Percentiles rank a stretch among this genome's conserved stretches.
These are phyloP conservation scores for Cylloceria caligata DNA, from an alignment of 2,888 invertebrate genomes.

Conservation along the genomic window DNA sequence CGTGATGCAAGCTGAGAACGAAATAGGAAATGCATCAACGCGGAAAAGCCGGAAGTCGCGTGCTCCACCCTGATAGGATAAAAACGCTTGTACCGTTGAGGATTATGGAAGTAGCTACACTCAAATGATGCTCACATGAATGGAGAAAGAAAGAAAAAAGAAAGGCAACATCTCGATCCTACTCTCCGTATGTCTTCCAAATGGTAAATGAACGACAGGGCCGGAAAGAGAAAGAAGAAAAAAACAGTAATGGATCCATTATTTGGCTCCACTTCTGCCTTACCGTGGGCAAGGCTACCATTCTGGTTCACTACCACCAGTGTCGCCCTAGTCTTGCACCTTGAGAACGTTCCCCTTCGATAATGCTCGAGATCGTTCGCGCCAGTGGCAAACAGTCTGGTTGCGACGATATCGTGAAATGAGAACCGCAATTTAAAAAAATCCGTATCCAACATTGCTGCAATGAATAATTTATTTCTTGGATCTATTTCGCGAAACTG, in stretches of 20 bases:
- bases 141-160: conserved; percentile 8
- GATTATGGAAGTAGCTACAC: conserved; percentile 52
- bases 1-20: not conserved
- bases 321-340: conserved; percentile 53
- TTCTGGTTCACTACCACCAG: conserved; percentile 6
- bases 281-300: not conserved
- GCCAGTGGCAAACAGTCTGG: not conserved
- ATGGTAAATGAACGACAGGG: conserved; percentile 44
- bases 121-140: conserved; percentile 20
- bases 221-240: conserved; percentile 64
- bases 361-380: conserved; percentile 6
- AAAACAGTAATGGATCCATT: conserved; percentile 82
- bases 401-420: not conserved
- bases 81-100: conserved; percentile 1
- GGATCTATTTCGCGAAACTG: not conserved
- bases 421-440: not conserved
- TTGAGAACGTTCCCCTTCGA: not conserved
- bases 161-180: conserved; percentile 22
- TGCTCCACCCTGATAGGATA: not conserved
- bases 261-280: conserved; percentile 72
- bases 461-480: not conserved
- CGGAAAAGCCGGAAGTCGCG: not conserved
- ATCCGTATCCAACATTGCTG: not conserved
- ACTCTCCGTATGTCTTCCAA: conserved; percentile 8
- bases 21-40: conserved; percentile 2